These are phyloP conservation scores for Pammene aurita DNA, from an alignment of 2,888 invertebrate genomes.

Conservation along the genomic window DNA sequence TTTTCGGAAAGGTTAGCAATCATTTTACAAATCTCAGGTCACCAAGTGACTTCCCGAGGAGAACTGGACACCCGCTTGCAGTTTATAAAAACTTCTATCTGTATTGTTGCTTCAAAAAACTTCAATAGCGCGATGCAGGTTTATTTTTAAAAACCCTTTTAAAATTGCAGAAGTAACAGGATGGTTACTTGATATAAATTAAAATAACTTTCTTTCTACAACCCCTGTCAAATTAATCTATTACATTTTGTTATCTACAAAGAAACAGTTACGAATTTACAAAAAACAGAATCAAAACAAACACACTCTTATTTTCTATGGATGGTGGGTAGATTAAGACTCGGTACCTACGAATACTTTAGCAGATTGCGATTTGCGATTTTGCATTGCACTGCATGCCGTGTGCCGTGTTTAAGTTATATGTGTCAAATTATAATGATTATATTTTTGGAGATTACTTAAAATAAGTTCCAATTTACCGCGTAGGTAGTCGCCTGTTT, in stretches of 20 bases:
- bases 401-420: neutral
- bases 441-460: no score
- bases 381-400: neutral
- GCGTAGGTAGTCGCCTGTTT: no score
- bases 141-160: neutral
- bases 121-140: constrained; percentile 44
- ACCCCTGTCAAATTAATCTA: neutral
- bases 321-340: constrained; percentile 9
- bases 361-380: no score
- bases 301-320: neutral
- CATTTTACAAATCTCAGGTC: constrained; percentile 50
- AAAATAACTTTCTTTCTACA: neutral
- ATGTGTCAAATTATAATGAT: no score
- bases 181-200: neutral
- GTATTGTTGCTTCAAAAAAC: constrained; percentile 5
- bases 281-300: constrained; percentile 2
- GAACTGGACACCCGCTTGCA: constrained; percentile 65
- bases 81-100: neutral
- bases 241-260: neutral
- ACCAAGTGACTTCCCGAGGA: constrained; percentile 67
- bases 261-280: neutral
- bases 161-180: neutral
- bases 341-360: no score
- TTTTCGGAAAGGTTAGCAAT: constrained; percentile 52
- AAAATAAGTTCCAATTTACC: no score